A percentile compares a stretch with the other conserved stretches of the same genome.
Evolutionary conservation across 2,888 invertebrate genomes (phyloP).

Genomic region (Cremastinae sp.): DNA sequence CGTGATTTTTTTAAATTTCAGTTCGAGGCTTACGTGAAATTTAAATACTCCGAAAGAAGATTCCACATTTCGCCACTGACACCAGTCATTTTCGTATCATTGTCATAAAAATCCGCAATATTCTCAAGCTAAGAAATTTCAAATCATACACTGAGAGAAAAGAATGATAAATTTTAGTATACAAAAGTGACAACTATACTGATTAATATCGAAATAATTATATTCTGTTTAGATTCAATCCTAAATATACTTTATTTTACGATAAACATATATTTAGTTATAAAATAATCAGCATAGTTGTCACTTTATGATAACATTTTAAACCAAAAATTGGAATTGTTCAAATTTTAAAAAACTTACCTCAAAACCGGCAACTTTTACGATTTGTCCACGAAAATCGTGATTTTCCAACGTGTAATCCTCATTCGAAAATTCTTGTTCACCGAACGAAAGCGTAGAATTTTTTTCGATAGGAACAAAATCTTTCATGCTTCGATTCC

Average conservation of each 20-base stretch:
- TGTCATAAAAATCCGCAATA: conserved; percentile 27
- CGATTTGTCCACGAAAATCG: conserved; percentile 43
- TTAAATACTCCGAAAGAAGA: conserved; percentile 37
- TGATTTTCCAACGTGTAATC: conserved; percentile 22
- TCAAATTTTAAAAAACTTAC: conserved; percentile 15
- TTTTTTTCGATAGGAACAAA: conserved; percentile 46
- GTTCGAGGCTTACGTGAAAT: conserved; percentile 47
- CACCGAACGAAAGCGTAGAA: conserved; percentile 23
- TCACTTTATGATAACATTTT: too few species aligned
- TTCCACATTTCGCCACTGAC: conserved; percentile 38
- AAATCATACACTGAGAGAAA: too few species aligned
- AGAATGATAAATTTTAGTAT: too few species aligned
- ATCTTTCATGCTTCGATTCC: conserved; percentile 49
- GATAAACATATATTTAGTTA: too few species aligned
- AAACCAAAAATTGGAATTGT: conserved; percentile 3
- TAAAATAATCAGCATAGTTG: too few species aligned
- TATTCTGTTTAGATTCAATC: too few species aligned
- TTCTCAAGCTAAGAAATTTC: conserved; percentile 37
- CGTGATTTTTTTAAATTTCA: too few species aligned
- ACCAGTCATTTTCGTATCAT: conserved; percentile 37
- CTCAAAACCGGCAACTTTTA: conserved; percentile 48
- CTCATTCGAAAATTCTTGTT: neutral
- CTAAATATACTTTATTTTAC: too few species aligned
- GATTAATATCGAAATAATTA: too few species aligned
- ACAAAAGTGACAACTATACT: too few species aligned